Percentiles rank a stretch among this genome's conserved stretches.
Conservation (phyloP, 2,888 invertebrate genomes). For the Baronia brevicornis region DNA sequence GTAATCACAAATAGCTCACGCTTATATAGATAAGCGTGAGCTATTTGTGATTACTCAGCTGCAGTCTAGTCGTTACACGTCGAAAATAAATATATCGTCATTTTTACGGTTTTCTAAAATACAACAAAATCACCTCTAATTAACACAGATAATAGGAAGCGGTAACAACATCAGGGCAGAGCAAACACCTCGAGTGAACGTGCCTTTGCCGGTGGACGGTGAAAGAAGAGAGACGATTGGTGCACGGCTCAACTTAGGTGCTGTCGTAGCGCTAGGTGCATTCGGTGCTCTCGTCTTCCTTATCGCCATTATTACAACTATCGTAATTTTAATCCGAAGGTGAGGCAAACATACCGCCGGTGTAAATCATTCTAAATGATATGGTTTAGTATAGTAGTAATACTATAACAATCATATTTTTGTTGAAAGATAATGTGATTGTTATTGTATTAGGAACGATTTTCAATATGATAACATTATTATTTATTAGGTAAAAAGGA, state of each 20-base stretch:
- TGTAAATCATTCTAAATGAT: no score
- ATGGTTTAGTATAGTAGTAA: neutral
- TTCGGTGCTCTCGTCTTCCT: slow-evolving; percentile 94
- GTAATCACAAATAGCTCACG: no score
- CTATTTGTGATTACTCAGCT: no score
- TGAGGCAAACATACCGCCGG: slow-evolving; percentile 40
- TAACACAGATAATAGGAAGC: slow-evolving; percentile 62
- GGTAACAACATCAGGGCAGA: slow-evolving; percentile 78
- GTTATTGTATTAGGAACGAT: no score
- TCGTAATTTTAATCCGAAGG: slow-evolving; percentile 92
- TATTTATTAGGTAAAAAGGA: no score
- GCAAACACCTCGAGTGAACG: slow-evolving; percentile 79
- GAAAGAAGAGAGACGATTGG: slow-evolving; percentile 74
- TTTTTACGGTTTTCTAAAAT: no score
- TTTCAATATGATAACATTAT: no score
- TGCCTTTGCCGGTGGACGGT: slow-evolving; percentile 79
- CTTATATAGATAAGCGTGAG: no score
- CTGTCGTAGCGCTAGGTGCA: slow-evolving; percentile 91
- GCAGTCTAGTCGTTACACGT: no score
- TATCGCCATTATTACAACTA: slow-evolving; percentile 91
- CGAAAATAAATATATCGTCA: no score
- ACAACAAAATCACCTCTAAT: no score
- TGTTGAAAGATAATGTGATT: no score
- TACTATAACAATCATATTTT: neutral
- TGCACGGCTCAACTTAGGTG: slow-evolving; percentile 87